Base-by-base conservation (phyloP, 2,113 vertebrate species). In the Sinocyclocheilus anshuiensis region DNA sequence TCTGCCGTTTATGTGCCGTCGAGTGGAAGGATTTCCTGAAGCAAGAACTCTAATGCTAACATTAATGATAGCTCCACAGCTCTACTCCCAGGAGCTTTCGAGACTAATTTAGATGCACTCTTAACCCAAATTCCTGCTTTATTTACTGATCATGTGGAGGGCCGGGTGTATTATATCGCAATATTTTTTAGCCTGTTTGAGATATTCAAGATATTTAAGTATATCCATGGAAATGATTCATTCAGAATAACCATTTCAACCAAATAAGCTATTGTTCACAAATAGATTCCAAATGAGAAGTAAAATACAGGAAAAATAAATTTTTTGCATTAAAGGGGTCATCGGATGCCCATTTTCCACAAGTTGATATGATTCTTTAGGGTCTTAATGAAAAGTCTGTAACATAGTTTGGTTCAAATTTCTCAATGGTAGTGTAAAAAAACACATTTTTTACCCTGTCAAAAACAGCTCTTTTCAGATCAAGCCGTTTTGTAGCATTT, bases 21-120 rank as follows among this genome's bases (percentile, higher is more conserved):
- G 20, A 42, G 36, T n/a, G 71, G 10, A 74, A 74, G 36, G 71
- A 74, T 42, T 74, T 74, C 71, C 36, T 42, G 9, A 74, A 74
- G 71, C 71, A n/a, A 74, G 18, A 42, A 74, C 71, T 74, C 9
- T 74, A 42, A 74, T 42, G 71, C 36, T 72, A 11, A 42, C 18
- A 72, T 72, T 39, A 39, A 72, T 12, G 36, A 39, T 72, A 72
- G 36, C 69, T 72, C 69, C 36, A 42, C 69, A 42, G 71, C 71
- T 74, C 71, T 12, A n/a, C 71, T 74, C 71, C 71, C 71, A 42
- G 69, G 36, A 72, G 71, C 33, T 74, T 72, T 74, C 20, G 0
- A 42, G 36, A 74, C 71, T 74, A 22, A 74, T 74, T 42, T 74
- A 74, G 20, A 36, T 12, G 20, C 71, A 74, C 36, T 42, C 71